Percentiles rank a stretch among this genome's conserved stretches.
Conservation (phyloP, 1,140 invertebrate genomes). For the Artemia franciscana region DNA sequence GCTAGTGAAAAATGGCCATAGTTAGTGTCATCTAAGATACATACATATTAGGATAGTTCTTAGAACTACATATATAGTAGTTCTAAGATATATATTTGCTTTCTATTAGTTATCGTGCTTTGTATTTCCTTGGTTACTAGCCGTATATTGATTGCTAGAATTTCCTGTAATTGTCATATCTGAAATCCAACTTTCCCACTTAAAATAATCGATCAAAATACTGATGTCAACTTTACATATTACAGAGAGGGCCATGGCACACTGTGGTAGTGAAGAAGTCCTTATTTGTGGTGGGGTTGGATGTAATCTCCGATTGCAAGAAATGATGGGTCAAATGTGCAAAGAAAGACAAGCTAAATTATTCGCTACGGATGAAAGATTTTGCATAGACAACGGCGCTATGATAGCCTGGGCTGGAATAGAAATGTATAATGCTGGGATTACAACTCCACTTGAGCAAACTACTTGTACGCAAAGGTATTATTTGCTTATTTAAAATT, state of each 20-base stretch:
- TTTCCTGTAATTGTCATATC: too few species aligned
- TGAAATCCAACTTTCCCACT: too few species aligned
- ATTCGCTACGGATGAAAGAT: conserved; percentile 64
- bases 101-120: too few species aligned
- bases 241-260: conserved; percentile 92
- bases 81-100: too few species aligned
- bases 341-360: conserved; percentile 57
- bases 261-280: conserved; percentile 67
- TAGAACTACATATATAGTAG: too few species aligned
- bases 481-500: not conserved
- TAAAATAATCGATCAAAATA: too few species aligned
- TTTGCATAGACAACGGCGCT: conserved; percentile 97
- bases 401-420: conserved; percentile 97
- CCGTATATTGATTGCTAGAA: too few species aligned
- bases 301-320: conserved; percentile 77
- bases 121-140: too few species aligned
- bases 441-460: conserved; percentile 48
- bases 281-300: conserved; percentile 69
- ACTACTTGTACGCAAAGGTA: conserved; percentile 76
- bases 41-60: too few species aligned
- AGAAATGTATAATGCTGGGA: conserved; percentile 52
- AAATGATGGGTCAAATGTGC: conserved; percentile 96
- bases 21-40: too few species aligned
- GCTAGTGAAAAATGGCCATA: too few species aligned
- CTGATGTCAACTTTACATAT: too few species aligned